Evolutionary conservation across 1,140 invertebrate genomes (phyloP), one percentile per base, ranked within the genome.

Genomic region (Drosophila albomicans): DNA sequence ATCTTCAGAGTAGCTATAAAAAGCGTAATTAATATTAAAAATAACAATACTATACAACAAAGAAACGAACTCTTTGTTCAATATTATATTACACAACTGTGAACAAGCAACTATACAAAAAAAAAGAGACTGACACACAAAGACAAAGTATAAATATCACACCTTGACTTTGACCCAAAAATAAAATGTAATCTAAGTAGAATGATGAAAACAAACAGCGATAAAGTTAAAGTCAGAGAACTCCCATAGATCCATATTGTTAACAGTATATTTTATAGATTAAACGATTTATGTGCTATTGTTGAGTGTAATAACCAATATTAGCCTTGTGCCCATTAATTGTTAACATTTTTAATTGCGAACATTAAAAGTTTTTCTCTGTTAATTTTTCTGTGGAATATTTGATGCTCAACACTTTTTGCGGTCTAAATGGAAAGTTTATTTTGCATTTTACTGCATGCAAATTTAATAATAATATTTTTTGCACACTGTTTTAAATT

Each of bases 81-180:
- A 25, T 20, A 49, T 28, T 49, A 49, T 25, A 32, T 52, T 30
- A 54, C n/a, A 54, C 30, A 54, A 16, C 11, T 32, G 25, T 13
- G 5, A 3, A n/a, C 5, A 54, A 52, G 11, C 20, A 25, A 25
- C 20, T 25, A 51, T n/a, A 11, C 3, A 28, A 28, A 28, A 25
- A 7, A 49, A 8, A 1, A 10, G 8, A 38, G 35, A 10, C 41
- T n/a, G 41, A 43, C 41, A 13, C n/a, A 7, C 41, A 64, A 41
- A 52, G 30, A 15, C 4, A 54, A 16, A 10, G 35, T 68, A 41
- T 51, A 43, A 15, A 25, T 30, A 30, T 13, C 11, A 52, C 38
- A 64, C 51, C 41, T 54, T 66, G 69, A 57, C 62, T 56, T 64
- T 71, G 59, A 71, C 61, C 68, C 11, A 64, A 38, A 51, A 38